Percentiles rank a stretch among this genome's conserved stretches.
Conservation (phyloP, 1,140 invertebrate species). For the Caenorhabditis tropicalis region DNA sequence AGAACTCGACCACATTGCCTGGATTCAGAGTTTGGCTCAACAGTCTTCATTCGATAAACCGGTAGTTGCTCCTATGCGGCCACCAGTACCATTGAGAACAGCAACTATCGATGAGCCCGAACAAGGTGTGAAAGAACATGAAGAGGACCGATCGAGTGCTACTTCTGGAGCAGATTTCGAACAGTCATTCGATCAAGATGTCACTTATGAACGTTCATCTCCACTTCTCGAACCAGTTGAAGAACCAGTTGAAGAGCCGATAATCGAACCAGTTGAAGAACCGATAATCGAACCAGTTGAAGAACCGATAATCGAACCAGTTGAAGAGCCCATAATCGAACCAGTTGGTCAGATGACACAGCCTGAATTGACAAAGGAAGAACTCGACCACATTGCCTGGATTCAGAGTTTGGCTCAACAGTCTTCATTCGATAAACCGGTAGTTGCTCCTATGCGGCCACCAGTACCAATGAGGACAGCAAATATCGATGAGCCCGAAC, state of each 20-base stretch:
- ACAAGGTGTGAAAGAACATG: not conserved
- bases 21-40: not conserved
- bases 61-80: not conserved
- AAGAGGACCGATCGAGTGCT: slow-evolving; percentile 22
- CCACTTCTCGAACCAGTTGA: slow-evolving; percentile 19
- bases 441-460: not conserved
- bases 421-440: slow-evolving; percentile 48
- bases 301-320: not conserved
- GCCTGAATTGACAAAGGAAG: slow-evolving; percentile 44
- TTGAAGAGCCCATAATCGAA: too few relatives aligned
- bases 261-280: not conserved
- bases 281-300: not conserved
- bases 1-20: not conserved
- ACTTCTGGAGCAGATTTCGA: slow-evolving; percentile 51
- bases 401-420: slow-evolving; percentile 43
- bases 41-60: not conserved
- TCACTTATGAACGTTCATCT: slow-evolving; percentile 30
- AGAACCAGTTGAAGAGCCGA: not conserved
- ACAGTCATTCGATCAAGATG: not conserved
- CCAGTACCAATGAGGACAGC: not conserved
- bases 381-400: too few relatives aligned
- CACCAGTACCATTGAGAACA: not conserved
- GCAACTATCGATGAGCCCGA: not conserved
- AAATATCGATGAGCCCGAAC: too few relatives aligned
- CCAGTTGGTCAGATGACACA: too few relatives aligned